Base-by-base conservation (phyloP, 1,140 invertebrate genomes). In the Eufriesea mexicana region DNA sequence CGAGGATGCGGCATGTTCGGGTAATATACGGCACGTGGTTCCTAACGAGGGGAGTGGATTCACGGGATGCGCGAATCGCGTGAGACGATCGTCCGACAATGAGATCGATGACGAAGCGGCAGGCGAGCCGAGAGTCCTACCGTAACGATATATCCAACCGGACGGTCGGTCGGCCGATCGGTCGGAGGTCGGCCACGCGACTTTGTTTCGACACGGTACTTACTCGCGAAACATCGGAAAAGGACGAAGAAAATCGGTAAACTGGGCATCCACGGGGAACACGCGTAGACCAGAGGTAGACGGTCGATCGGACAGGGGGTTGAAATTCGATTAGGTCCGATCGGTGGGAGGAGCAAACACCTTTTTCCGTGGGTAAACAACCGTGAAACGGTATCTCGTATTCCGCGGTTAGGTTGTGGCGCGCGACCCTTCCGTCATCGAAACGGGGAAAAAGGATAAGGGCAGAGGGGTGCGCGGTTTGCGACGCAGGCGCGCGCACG, bases 61-160 rank as follows among this genome's bases (percentile, higher is more conserved):
- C 68, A 64, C 66, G 71, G 86, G 84, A 89, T 89, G 88, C 84
- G 82, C 77, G 79, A 82, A 89, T 89, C 81, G 83, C 86, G 89
- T 87, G 85, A 89, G 86, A 86, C 85, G 85, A 78, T 66, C 84
- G 88, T 84, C 86, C 84, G 83, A 89, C 81, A 87, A 85, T 81
- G 68, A 91, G 89, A 91, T 91, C 90, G 86, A 91, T 91, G 90
- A 90, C 85, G 90, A 89, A 90, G 84, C 67, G 86, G 79, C 89
- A 86, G 86, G 84, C 80, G 75, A 76, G 73, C 49, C 71, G 76
- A 67, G 55, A 68, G 16, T 45, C 61, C 70, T 45, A 85, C 47
- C n/a, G 1, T 0, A 14, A 5, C 67, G 23, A 47, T 64, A 47
- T 64, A 45, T 67, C 64, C 10, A n/a, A 14, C 9, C 55, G 79